These are phyloP conservation scores for Enteromius paludinosus DNA, from an alignment of 2,797 vertebrate genomes.

Conservation along the genomic window DNA sequence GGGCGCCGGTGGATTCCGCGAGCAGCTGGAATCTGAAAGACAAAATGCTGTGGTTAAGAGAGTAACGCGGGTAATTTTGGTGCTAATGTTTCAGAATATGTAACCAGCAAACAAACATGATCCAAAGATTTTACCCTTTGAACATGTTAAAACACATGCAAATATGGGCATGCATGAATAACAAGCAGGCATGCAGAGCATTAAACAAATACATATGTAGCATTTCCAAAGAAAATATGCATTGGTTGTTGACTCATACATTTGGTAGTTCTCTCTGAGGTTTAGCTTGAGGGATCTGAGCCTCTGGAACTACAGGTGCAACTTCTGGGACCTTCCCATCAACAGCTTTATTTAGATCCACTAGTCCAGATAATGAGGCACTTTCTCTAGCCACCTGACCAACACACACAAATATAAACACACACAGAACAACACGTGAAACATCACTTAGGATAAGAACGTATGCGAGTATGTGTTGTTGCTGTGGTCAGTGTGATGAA, in stretches of 20 bases:
- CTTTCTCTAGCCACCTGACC: slow-evolving; percentile 24
- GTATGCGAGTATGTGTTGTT: background rate
- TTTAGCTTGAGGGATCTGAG: background rate
- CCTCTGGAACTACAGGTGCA: background rate
- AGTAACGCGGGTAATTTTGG: background rate
- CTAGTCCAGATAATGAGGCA: background rate
- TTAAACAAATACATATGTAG: background rate
- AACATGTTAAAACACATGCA: background rate
- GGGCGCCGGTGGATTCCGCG: slow-evolving; percentile 87
- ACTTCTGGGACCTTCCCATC: background rate
- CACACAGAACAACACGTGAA: background rate
- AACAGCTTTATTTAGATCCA: background rate
- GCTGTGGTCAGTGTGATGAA: slow-evolving; percentile 34
- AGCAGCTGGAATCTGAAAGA: slow-evolving; percentile 66
- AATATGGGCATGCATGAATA: background rate
- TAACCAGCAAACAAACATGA: background rate
- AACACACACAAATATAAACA: background rate
- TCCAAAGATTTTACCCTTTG: background rate
- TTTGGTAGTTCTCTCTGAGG: slow-evolving; percentile 13
- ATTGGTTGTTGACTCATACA: slow-evolving; percentile 15
- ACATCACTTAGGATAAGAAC: background rate
- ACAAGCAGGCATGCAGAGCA: background rate
- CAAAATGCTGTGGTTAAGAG: slow-evolving; percentile 28
- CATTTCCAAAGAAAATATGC: background rate
- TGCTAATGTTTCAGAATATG: background rate